Conservation (phyloP, 2,797 vertebrate genomes). For the Danio jaintianensis region DNA sequence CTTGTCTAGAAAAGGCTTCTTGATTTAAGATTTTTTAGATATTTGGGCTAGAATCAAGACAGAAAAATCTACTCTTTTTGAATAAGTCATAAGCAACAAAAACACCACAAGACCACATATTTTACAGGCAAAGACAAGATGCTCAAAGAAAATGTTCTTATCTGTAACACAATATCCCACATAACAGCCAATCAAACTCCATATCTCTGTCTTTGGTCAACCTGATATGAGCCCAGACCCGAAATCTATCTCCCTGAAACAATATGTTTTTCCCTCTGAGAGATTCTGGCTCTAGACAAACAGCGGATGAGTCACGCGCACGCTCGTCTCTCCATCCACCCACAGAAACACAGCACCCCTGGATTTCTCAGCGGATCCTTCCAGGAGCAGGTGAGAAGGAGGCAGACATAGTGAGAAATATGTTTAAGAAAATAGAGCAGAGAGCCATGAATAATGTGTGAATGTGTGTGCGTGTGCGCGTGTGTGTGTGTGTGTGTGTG, state of each 20-base stretch:
- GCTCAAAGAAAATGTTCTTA: not conserved
- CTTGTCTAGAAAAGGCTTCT: no score
- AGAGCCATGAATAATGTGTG: slow-evolving; percentile 42
- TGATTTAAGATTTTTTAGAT: no score
- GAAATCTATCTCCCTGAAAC: slow-evolving; percentile 29
- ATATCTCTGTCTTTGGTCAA: slow-evolving; percentile 19
- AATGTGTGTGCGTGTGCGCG: no score
- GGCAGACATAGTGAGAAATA: slow-evolving; percentile 47
- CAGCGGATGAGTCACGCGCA: slow-evolving; percentile 47
- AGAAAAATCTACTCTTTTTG: no score
- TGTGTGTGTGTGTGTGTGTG: slow-evolving; percentile 40
- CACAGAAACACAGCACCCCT: slow-evolving; percentile 41
- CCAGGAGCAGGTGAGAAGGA: slow-evolving; percentile 45
- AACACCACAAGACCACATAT: no score
- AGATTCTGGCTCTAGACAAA: slow-evolving; percentile 49
- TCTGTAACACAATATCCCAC: not conserved
- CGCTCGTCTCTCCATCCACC: slow-evolving; percentile 45
- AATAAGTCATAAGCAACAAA: no score
- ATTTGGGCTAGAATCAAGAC: no score
- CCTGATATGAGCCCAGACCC: slow-evolving; percentile 10
- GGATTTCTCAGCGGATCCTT: slow-evolving; percentile 29
- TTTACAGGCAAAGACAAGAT: not conserved
- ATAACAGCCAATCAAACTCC: slow-evolving; percentile 8
- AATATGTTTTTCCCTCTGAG: slow-evolving; percentile 34
- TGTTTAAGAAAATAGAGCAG: slow-evolving; percentile 47